Percentiles rank a stretch among this genome's conserved stretches.
phyloP scores from a whole-genome alignment of 2,888 invertebrate genomes.

The Abrostola tripartita region DNA sequence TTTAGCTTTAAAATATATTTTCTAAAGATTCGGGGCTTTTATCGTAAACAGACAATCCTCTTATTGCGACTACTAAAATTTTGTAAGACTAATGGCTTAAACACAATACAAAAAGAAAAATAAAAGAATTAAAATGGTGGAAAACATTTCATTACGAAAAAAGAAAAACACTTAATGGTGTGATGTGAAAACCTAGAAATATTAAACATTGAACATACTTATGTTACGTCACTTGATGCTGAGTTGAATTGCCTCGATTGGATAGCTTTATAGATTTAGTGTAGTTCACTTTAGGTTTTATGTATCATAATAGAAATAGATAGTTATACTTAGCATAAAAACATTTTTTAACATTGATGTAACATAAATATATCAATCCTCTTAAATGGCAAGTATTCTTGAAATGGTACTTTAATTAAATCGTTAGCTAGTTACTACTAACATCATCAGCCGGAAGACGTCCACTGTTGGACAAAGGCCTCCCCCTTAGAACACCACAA shows the following conservation, averaged over 20 bases:
- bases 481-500: no score
- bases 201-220: slow-evolving; percentile 42
- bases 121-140: slow-evolving; percentile 64
- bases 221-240: slow-evolving; percentile 25
- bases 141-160: slow-evolving; percentile 66
- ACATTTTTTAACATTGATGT: no score
- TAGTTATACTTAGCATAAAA: no score
- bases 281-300: not conserved
- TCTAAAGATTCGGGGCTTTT: slow-evolving; percentile 30
- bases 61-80: slow-evolving; percentile 39
- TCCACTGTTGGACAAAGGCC: no score
- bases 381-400: no score
- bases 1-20: slow-evolving; percentile 5
- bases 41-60: slow-evolving; percentile 38
- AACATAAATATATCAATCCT: no score
- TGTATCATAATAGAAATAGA: no score
- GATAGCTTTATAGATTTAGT: not conserved
- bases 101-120: slow-evolving; percentile 54
- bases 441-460: no score
- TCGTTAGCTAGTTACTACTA: not conserved
- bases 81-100: slow-evolving; percentile 49
- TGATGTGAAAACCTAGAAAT: slow-evolving; percentile 62
- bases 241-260: not conserved
- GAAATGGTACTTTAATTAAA: not conserved
- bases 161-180: slow-evolving; percentile 74